Percentiles rank a stretch among this genome's conserved stretches.
These are phyloP conservation scores for Montipora foliosa DNA, from an alignment of 64 coral and sea anemone genomes.

Conservation along the genomic window DNA sequence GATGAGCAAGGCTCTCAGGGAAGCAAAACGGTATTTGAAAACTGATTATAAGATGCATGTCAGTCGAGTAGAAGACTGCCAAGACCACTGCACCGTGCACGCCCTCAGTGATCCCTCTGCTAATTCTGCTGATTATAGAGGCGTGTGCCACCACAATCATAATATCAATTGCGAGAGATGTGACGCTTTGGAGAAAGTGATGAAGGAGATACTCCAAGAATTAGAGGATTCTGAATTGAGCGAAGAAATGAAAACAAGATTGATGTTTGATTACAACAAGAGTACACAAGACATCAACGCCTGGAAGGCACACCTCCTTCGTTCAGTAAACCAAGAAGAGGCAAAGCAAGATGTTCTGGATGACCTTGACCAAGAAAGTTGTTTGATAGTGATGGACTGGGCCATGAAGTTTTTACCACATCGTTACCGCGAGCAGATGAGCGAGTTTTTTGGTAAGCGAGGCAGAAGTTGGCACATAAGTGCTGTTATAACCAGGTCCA, in stretches of 20 bases:
- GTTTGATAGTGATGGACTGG: conserved; percentile 56
- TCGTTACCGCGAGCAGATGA: conserved; percentile 19
- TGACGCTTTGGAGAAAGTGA: background rate
- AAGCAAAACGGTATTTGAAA: conserved; percentile 63
- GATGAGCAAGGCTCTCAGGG: conserved; percentile 5
- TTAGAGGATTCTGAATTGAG: background rate
- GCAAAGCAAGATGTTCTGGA: conserved; percentile 48
- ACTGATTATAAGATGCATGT: conserved; percentile 57
- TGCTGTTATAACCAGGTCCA: background rate
- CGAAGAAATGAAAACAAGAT: background rate
- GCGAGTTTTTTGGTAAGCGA: conserved; percentile 6
- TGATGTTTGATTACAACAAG: too few relatives aligned
- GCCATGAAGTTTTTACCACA: conserved; percentile 53
- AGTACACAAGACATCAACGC: background rate
- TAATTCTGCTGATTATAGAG: background rate
- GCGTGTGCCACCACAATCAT: background rate
- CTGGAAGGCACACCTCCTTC: conserved; percentile 20
- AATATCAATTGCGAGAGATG: background rate
- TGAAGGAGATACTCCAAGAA: background rate
- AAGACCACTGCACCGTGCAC: conserved; percentile 19
- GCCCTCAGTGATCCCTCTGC: background rate
- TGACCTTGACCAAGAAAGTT: conserved; percentile 30
- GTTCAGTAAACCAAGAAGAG: conserved; percentile 31
- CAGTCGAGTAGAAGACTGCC: conserved; percentile 1
- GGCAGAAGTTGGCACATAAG: background rate